phyloP scores from a whole-genome alignment of 2,888 invertebrate species.

The Laspeyria flexula region DNA sequence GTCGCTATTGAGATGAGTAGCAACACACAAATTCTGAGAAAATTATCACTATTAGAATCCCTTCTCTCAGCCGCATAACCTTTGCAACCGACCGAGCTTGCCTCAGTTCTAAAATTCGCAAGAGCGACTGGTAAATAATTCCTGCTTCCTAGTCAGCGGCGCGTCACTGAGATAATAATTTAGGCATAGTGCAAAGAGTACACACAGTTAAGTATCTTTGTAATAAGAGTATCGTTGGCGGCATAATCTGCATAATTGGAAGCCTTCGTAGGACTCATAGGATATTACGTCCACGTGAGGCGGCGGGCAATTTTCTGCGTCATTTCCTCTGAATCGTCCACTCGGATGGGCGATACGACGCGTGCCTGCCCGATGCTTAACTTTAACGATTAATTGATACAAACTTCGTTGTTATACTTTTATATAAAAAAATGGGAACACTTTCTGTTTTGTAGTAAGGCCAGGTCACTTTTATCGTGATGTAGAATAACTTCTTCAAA shows the following conservation, averaged over 20 bases:
- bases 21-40: too few relatives aligned
- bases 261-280: constrained; percentile 80
- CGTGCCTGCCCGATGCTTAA: constrained; percentile 58
- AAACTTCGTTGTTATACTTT: constrained; percentile 35
- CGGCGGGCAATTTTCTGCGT: constrained; percentile 83
- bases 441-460: background rate
- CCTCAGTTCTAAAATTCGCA: background rate
- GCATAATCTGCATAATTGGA: constrained; percentile 85
- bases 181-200: constrained; percentile 11
- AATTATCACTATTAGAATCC: too few relatives aligned
- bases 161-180: constrained; percentile 4
- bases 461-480: background rate
- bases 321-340: constrained; percentile 81
- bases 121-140: background rate
- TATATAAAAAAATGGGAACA: background rate
- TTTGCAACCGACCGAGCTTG: background rate
- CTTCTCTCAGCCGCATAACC: too few relatives aligned
- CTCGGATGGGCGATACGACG: constrained; percentile 64
- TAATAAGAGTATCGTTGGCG: constrained; percentile 71
- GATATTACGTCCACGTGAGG: constrained; percentile 83
- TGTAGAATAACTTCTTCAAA: too few relatives aligned
- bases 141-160: background rate
- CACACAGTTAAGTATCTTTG: constrained; percentile 54
- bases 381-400: constrained; percentile 70
- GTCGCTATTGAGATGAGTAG: too few relatives aligned